Evolutionary conservation across 2,113 vertebrate genomes (phyloP).

Genomic region (Budorcas taxicolor): DNA sequence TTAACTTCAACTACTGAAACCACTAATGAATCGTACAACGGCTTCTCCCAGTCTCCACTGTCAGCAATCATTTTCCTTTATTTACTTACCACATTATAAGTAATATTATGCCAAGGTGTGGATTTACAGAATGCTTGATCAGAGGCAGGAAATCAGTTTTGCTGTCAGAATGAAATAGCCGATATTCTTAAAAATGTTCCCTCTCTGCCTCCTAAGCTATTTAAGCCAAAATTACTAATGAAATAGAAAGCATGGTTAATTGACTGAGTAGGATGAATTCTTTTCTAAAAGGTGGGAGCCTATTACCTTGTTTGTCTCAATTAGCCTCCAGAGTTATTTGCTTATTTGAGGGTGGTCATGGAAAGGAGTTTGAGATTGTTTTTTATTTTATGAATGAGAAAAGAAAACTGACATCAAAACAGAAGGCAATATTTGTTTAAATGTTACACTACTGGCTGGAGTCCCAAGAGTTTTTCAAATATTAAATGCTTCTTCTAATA

Average conservation of each 20-base stretch:
- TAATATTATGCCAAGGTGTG: background rate
- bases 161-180: background rate
- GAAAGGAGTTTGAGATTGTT: background rate
- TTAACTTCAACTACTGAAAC: background rate
- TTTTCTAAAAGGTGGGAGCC: constrained; percentile 1
- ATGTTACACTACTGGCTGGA: background rate
- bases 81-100: background rate
- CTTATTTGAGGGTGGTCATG: background rate
- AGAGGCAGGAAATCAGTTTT: background rate
- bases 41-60: background rate
- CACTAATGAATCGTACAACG: background rate
- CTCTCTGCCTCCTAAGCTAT: background rate
- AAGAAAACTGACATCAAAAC: background rate
- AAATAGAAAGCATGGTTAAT: background rate
- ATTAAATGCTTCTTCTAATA: background rate
- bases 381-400: constrained; percentile 27
- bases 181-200: background rate
- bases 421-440: background rate
- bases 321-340: background rate
- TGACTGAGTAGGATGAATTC: background rate
- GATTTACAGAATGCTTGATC: background rate
- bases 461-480: background rate
- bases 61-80: background rate
- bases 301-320: constrained; percentile 9
- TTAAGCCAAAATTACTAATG: background rate